phyloP scores from a whole-genome alignment of 2,888 invertebrate genomes.

The Eupithecia exiguata region DNA sequence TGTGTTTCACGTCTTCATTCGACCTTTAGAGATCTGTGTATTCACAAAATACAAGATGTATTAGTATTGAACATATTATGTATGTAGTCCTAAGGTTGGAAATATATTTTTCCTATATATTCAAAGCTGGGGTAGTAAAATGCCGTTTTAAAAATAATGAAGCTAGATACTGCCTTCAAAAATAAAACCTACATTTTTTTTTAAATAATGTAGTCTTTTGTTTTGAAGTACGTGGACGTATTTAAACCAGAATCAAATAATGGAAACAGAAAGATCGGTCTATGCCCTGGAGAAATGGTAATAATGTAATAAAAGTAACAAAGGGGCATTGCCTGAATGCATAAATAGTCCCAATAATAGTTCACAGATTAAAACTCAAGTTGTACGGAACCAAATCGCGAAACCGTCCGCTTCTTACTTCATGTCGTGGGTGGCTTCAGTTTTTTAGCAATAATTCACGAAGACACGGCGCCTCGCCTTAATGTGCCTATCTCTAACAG shows the following conservation, averaged over 20 bases:
- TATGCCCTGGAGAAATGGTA: neutral
- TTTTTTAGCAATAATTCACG: constrained; percentile 55
- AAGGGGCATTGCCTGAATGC: neutral
- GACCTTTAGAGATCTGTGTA: constrained; percentile 47
- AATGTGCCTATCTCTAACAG: constrained; percentile 55
- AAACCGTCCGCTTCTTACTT: neutral
- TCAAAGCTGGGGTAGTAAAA: neutral
- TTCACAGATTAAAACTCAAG: neutral
- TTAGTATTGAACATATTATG: neutral
- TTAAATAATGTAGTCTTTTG: neutral
- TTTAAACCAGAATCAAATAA: neutral
- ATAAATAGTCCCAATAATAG: neutral
- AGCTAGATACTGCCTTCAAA: no score
- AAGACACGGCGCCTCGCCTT: constrained; percentile 60
- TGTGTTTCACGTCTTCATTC: constrained; percentile 33
- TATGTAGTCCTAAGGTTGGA: neutral
- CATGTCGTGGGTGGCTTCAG: constrained; percentile 53
- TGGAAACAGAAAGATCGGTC: neutral
- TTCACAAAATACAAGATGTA: neutral
- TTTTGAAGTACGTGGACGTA: neutral
- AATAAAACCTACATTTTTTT: no score
- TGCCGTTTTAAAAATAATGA: neutral
- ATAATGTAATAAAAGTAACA: neutral
- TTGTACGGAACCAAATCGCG: constrained; percentile 23
- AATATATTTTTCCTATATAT: neutral